phyloP scores from a whole-genome alignment of 2,888 invertebrate genomes.

The Proisotoma minuta region DNA sequence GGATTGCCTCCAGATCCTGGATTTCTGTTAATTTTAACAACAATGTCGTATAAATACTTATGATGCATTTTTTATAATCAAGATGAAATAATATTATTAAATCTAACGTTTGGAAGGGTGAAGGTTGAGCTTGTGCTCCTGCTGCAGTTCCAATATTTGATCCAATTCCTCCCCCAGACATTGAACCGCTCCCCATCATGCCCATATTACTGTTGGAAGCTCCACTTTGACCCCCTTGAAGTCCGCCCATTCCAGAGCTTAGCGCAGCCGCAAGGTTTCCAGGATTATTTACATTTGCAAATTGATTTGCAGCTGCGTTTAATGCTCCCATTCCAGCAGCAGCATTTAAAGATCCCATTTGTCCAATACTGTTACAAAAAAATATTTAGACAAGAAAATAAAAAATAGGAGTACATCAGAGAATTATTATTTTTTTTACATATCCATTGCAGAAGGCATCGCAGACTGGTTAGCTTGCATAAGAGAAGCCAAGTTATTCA shows the following conservation, averaged over 20 bases:
- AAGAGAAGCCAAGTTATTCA: slow-evolving; percentile 29
- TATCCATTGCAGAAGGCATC: too few species aligned
- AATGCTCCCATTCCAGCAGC: slow-evolving; percentile 51
- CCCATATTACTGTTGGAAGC: slow-evolving; percentile 21
- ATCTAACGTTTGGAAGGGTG: slow-evolving; percentile 41
- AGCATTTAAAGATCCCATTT: too few species aligned
- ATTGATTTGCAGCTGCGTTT: slow-evolving; percentile 48
- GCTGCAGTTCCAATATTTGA: slow-evolving; percentile 18
- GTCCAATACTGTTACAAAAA: too few species aligned
- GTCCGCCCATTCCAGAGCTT: slow-evolving; percentile 17
- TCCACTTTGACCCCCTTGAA: slow-evolving; percentile 21
- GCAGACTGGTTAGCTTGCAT: slow-evolving; percentile 31
- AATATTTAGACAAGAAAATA: too few species aligned
- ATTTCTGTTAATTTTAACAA: slow-evolving; percentile 13
- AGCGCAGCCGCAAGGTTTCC: slow-evolving; percentile 31
- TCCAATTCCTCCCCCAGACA: slow-evolving; percentile 17
- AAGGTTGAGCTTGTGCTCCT: slow-evolving; percentile 18
- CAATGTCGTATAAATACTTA: neutral
- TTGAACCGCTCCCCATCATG: slow-evolving; percentile 24
- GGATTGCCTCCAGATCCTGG: slow-evolving; percentile 36
- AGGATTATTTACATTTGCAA: slow-evolving; percentile 48
- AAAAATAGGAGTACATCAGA: too few species aligned
- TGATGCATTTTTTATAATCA: neutral
- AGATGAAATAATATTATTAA: neutral
- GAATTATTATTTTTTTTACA: too few species aligned